phyloP scores from a whole-genome alignment of 2,113 vertebrate species.

The Laterallus jamaicensis region DNA sequence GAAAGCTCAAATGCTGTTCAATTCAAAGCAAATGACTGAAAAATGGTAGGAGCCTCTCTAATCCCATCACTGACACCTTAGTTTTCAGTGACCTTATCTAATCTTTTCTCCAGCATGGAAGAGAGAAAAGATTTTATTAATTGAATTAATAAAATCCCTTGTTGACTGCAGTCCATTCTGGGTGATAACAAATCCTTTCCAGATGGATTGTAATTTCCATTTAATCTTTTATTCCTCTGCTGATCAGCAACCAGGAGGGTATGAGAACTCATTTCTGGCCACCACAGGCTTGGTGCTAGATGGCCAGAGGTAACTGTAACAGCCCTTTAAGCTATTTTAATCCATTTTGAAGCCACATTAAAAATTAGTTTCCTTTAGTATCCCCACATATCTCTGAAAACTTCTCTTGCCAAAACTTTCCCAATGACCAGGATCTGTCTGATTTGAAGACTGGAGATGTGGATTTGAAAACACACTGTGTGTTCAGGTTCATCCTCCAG shows the following conservation, averaged over 20 bases:
- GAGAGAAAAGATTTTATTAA: conserved; percentile 51
- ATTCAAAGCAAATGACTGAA: conserved; percentile 13
- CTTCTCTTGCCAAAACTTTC: background rate
- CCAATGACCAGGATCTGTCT: background rate
- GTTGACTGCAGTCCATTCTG: conserved; percentile 36
- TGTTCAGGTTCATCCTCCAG: background rate
- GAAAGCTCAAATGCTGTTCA: background rate
- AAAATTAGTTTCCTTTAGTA: background rate
- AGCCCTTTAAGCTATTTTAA: background rate
- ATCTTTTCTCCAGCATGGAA: background rate
- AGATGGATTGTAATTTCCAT: conserved; percentile 47
- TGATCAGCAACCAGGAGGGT: background rate
- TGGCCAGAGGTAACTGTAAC: background rate
- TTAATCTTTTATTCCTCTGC: background rate
- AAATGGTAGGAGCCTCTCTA: conserved; percentile 30
- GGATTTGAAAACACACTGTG: background rate
- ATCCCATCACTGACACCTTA: conserved; percentile 4
- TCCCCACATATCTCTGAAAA: background rate
- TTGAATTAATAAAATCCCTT: conserved; percentile 56
- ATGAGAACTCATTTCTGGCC: conserved; percentile 6
- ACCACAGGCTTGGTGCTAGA: background rate
- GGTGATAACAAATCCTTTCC: conserved; percentile 52
- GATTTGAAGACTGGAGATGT: background rate
- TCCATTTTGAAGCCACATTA: background rate
- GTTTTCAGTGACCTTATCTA: conserved; percentile 20